Base-by-base conservation (phyloP, 30 jellyfish, hydroid and myxozoan genomes). In the Aurelia aurita region DNA sequence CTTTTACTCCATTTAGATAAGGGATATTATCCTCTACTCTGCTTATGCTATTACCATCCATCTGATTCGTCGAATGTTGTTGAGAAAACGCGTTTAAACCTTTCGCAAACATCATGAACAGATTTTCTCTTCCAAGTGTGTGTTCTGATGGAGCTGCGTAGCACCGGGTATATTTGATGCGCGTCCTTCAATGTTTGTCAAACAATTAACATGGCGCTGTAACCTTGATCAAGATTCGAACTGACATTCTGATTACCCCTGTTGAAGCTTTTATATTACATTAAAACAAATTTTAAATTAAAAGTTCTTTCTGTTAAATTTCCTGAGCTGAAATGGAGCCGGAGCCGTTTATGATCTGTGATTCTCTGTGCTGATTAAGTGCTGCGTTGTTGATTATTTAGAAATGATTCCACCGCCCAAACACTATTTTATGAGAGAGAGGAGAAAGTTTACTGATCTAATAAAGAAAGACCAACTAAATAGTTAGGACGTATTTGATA, bases 1-100 rank as follows among this genome's bases (percentile, higher is more conserved):
- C 29, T 18, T 67, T 67, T 3, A 13, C 3, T 45, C 25, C 88
- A 77, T 66, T 26, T 39, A 77, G 78, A 72, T 77, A 61, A 29
- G 88, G 88, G 29, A 77, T 77, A 3, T 61, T 61, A 59, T 77
- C 88, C 20, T 77, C 88, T 23, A 77, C 63, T 77, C 79, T 77
- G 59, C 25, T 20, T 26, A 77, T 57, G 44, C 49, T 72, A 1
- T 47, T 59, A 20, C n/a, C 23, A 15, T 61, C 69, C 14, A 77
- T 28, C 2, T 77, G 79, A 77, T 60, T 58, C 9, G 32, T 15
- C 79, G 67, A 39, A 6, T 21, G 14, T 25, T 59, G 78, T 14
- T 32, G 18, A 19, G 69, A 16, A 60, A 1, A 2, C 26, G 35
- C 11, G 27, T 75, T 54, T 6, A 12, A 28, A 47, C 39, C 29